Evolutionary conservation across 2,113 vertebrate species (phyloP).

Genomic region (Rhinogobius similis): DNA sequence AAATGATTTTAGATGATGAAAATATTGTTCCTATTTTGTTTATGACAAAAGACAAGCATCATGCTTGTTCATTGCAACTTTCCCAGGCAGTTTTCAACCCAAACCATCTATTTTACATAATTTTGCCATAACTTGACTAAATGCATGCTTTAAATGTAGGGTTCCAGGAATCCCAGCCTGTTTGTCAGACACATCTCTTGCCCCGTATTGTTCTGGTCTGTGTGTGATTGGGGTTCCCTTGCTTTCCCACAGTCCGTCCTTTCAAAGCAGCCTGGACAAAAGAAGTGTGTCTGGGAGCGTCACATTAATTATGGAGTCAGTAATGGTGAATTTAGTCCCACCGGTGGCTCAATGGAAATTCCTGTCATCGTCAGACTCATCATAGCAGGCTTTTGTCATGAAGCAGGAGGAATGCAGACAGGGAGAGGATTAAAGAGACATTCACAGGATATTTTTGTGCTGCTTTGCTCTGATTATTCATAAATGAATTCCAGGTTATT

Average conservation of each 20-base stretch:
- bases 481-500: slow-evolving; percentile 39
- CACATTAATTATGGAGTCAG: slow-evolving; percentile 69
- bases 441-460: slow-evolving; percentile 28
- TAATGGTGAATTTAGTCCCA: slow-evolving; percentile 54
- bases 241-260: slow-evolving; percentile 73
- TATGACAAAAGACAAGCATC: too few relatives aligned
- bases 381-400: slow-evolving; percentile 43
- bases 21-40: too few relatives aligned
- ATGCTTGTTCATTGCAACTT: not conserved
- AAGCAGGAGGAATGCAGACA: slow-evolving; percentile 61
- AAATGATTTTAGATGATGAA: too few relatives aligned
- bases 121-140: not conserved
- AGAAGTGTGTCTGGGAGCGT: slow-evolving; percentile 77
- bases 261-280: slow-evolving; percentile 65
- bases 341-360: slow-evolving; percentile 56
- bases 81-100: not conserved
- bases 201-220: slow-evolving; percentile 59
- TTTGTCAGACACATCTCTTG: slow-evolving; percentile 27
- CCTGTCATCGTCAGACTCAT: slow-evolving; percentile 47
- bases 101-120: not conserved
- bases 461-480: slow-evolving; percentile 23
- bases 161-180: slow-evolving; percentile 16
- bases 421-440: slow-evolving; percentile 53
- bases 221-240: slow-evolving; percentile 70
- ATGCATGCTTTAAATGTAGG: slow-evolving; percentile 24